phyloP scores from a whole-genome alignment of 2,797 vertebrate species.

The Typhlichthys subterraneus region DNA sequence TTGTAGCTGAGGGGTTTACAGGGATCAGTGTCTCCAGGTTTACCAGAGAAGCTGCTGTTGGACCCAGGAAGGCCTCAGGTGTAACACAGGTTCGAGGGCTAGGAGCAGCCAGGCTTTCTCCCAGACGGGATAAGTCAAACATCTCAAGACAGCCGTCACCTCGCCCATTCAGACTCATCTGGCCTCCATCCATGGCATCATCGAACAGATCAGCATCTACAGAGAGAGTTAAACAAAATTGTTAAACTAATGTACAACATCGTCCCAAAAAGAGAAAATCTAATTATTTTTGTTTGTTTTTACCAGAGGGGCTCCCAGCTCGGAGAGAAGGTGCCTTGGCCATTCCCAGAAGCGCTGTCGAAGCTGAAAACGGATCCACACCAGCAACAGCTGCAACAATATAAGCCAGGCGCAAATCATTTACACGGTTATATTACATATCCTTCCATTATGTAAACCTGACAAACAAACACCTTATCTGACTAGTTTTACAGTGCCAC shows the following conservation, averaged over 20 bases:
- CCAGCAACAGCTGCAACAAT: conserved; percentile 43
- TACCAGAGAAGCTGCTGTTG: conserved; percentile 87
- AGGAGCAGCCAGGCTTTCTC: conserved; percentile 77
- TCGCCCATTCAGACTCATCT: conserved; percentile 78
- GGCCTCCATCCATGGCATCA: conserved; percentile 82
- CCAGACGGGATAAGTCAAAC: conserved; percentile 81
- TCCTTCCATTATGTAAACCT: not conserved
- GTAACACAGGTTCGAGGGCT: conserved; percentile 76
- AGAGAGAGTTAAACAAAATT: not conserved
- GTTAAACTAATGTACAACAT: too few species aligned
- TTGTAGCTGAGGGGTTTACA: conserved; percentile 73
- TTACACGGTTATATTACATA: not conserved
- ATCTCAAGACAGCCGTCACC: conserved; percentile 76
- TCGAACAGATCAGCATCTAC: conserved; percentile 88
- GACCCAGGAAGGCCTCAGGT: conserved; percentile 89
- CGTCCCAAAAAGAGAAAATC: too few species aligned
- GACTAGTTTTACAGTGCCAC: not conserved
- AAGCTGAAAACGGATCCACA: conserved; percentile 67
- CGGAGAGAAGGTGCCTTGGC: conserved; percentile 38
- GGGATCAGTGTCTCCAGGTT: conserved; percentile 88
- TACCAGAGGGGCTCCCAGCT: conserved; percentile 75
- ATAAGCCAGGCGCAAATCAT: conserved; percentile 8
- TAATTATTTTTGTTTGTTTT: not conserved
- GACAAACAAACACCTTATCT: not conserved
- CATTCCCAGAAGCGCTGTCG: conserved; percentile 26